These are phyloP conservation scores for Eulithis testata DNA, from an alignment of 2,888 invertebrate genomes.

Conservation along the genomic window DNA sequence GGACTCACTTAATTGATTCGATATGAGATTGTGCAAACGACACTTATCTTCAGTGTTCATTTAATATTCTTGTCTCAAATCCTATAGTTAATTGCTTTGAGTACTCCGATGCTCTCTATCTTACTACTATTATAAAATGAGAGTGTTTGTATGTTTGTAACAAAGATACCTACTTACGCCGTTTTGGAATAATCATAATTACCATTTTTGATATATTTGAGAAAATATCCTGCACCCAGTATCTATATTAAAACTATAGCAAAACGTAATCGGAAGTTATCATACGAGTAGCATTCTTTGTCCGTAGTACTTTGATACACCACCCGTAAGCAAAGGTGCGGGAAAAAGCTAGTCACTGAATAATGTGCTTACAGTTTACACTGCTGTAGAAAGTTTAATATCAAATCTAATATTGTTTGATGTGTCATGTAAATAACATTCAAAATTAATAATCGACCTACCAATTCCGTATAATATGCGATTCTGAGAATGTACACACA, in stretches of 20 bases:
- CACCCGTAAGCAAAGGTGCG: not conserved
- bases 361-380: not conserved
- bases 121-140: constrained; percentile 1
- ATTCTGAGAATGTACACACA: constrained; percentile 44
- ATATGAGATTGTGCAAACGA: constrained; percentile 70
- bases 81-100: constrained; percentile 42
- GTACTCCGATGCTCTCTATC: constrained; percentile 23
- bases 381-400: constrained; percentile 8
- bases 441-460: constrained; percentile 34
- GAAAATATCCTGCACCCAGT: too few species aligned
- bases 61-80: constrained; percentile 53
- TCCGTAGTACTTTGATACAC: not conserved
- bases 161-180: not conserved
- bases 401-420: constrained; percentile 27
- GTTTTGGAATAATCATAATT: not conserved
- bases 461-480: constrained; percentile 21
- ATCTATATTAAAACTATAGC: too few species aligned
- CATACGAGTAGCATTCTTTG: too few species aligned
- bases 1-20: constrained; percentile 69
- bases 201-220: too few species aligned
- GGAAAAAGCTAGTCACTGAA: not conserved
- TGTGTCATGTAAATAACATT: constrained; percentile 31
- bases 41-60: constrained; percentile 69
- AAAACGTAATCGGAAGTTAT: too few species aligned
- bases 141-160: not conserved